Percentiles rank a stretch among this genome's conserved stretches.
These are phyloP conservation scores for Lumbricus terrestris DNA, from an alignment of 2,888 invertebrate genomes.

Conservation along the genomic window DNA sequence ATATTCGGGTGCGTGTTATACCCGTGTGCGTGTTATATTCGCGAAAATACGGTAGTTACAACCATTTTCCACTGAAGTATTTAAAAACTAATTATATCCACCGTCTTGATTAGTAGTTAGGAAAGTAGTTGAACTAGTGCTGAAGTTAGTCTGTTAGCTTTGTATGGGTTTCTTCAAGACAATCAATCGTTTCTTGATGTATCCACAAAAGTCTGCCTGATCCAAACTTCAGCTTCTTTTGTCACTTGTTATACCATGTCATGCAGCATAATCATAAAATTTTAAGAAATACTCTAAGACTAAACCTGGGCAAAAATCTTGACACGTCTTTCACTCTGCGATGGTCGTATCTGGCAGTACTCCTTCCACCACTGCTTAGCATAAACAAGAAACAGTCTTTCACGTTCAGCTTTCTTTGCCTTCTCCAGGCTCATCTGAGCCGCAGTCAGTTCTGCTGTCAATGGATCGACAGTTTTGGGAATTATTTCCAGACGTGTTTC, in stretches of 20 bases:
- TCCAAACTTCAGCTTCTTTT: background rate
- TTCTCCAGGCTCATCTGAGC: slow-evolving; percentile 51
- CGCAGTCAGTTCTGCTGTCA: slow-evolving; percentile 49
- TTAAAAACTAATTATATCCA: too few relatives aligned
- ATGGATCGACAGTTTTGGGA: slow-evolving; percentile 45
- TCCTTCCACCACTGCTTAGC: slow-evolving; percentile 61
- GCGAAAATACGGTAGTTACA: too few relatives aligned
- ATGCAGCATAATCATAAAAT: background rate
- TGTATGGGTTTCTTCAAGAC: background rate
- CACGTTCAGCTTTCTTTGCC: slow-evolving; percentile 53
- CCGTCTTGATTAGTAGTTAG: too few relatives aligned
- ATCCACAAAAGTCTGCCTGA: background rate
- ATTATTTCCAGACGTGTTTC: slow-evolving; percentile 55
- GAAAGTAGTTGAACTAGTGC: too few relatives aligned
- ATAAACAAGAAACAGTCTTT: slow-evolving; percentile 59
- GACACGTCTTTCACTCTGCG: slow-evolving; percentile 55
- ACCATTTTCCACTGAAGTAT: too few relatives aligned
- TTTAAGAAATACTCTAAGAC: background rate
- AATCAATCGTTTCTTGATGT: background rate
- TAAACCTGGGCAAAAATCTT: slow-evolving; percentile 60
- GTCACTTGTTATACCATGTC: background rate
- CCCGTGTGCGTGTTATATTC: too few relatives aligned
- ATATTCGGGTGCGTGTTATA: too few relatives aligned
- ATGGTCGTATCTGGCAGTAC: slow-evolving; percentile 54
- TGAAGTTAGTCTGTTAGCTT: too few relatives aligned